These are phyloP conservation scores for Barypeithes pellucidus DNA, from an alignment of 2,888 invertebrate species.

Conservation along the genomic window DNA sequence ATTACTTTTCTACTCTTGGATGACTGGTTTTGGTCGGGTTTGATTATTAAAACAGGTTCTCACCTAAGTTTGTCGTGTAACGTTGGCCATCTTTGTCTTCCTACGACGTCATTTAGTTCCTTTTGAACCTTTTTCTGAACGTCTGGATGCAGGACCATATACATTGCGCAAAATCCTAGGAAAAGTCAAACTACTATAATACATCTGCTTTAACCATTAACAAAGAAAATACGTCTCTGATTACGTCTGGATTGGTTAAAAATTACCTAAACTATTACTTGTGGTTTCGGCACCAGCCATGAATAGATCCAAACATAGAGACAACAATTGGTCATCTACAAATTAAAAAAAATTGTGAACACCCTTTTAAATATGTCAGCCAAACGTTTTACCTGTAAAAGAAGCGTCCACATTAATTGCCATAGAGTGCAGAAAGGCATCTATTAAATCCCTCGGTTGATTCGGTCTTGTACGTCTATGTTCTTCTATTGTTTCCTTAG, in stretches of 20 bases:
- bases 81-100: slow-evolving; percentile 73
- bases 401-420: slow-evolving; percentile 68
- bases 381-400: slow-evolving; percentile 57
- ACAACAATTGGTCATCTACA: slow-evolving; percentile 67
- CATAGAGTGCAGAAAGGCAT: slow-evolving; percentile 78
- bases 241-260: no score
- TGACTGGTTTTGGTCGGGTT: no score
- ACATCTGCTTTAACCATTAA: no score
- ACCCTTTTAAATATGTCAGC: slow-evolving; percentile 1
- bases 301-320: slow-evolving; percentile 78
- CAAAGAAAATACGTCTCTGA: no score
- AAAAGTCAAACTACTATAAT: no score
- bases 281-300: slow-evolving; percentile 83
- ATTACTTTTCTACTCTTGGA: no score
- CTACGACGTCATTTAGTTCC: slow-evolving; percentile 77
- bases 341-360: slow-evolving; percentile 14
- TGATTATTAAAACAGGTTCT: no score
- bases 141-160: slow-evolving; percentile 74
- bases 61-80: slow-evolving; percentile 75
- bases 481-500: slow-evolving; percentile 73
- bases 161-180: slow-evolving; percentile 74
- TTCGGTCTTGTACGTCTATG: slow-evolving; percentile 72
- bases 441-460: slow-evolving; percentile 76
- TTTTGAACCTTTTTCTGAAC: slow-evolving; percentile 75
- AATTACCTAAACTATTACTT: slow-evolving; percentile 74